Percentiles rank a stretch among this genome's conserved stretches.
phyloP scores from a whole-genome alignment of 2,113 vertebrate genomes.

The Rhagologus leucostigma region DNA sequence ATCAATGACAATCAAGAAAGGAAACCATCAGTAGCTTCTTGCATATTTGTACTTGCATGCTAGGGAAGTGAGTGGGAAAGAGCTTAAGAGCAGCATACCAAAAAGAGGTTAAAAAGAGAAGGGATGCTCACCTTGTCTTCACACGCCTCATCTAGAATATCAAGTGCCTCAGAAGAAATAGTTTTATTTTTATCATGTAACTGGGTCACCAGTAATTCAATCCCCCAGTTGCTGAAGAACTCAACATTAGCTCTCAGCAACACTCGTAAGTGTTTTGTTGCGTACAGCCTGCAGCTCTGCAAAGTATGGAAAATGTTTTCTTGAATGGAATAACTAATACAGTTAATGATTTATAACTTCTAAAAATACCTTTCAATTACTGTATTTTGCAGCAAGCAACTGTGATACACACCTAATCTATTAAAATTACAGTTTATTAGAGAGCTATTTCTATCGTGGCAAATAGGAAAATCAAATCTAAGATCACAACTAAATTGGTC shows the following conservation, averaged over 20 bases:
- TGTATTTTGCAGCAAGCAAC: not conserved
- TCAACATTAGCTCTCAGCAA: conserved; percentile 93
- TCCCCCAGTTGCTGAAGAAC: conserved; percentile 99
- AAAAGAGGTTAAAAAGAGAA: not conserved
- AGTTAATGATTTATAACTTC: not conserved
- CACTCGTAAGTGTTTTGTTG: conserved; percentile 94
- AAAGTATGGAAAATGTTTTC: not conserved
- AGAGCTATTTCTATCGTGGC: not conserved
- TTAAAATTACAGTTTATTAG: not conserved
- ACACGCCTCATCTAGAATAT: conserved; percentile 96
- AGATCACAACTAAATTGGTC: not conserved
- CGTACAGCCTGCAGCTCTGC: conserved; percentile 90
- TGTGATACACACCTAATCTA: not conserved
- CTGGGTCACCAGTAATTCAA: conserved; percentile 95
- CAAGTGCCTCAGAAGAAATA: conserved; percentile 93
- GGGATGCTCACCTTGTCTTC: conserved; percentile 90
- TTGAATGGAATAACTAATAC: not conserved
- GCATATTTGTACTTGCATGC: not conserved
- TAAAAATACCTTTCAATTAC: not conserved
- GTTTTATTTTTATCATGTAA: conserved; percentile 97
- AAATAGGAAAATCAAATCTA: not conserved
- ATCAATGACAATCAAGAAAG: not conserved
- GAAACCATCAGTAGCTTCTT: not conserved
- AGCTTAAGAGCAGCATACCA: not conserved
- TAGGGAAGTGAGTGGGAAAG: not conserved